Conservation (phyloP, 2,113 vertebrate genomes). For the Cololabis saira region DNA sequence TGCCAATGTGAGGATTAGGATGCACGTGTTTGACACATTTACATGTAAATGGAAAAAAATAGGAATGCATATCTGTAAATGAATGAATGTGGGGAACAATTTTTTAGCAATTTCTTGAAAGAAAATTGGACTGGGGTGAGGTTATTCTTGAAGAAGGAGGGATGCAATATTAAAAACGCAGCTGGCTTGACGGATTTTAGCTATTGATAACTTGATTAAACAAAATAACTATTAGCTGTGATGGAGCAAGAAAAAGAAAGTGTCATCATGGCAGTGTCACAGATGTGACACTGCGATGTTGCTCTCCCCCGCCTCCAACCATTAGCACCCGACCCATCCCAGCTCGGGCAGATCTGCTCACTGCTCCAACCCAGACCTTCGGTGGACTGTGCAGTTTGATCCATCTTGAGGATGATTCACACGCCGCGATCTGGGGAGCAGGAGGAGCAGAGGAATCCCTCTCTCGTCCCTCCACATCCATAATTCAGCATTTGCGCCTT, state of each 20-base stretch:
- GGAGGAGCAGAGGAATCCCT: slow-evolving; percentile 60
- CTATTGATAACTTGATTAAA: slow-evolving; percentile 87
- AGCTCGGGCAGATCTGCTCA: slow-evolving; percentile 36
- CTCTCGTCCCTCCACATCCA: slow-evolving; percentile 62
- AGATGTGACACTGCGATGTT: neutral
- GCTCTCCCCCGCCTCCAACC: neutral
- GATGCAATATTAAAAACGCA: slow-evolving; percentile 59
- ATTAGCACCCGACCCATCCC: slow-evolving; percentile 26
- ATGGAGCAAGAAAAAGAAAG: too few relatives aligned
- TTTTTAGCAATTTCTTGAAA: too few relatives aligned
- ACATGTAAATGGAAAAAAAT: too few relatives aligned
- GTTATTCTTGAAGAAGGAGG: slow-evolving; percentile 36
- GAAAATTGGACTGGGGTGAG: too few relatives aligned
- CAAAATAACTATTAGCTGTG: slow-evolving; percentile 76
- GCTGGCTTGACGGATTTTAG: slow-evolving; percentile 65
- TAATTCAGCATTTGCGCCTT: slow-evolving; percentile 67
- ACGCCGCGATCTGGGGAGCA: slow-evolving; percentile 59
- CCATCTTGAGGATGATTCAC: slow-evolving; percentile 75
- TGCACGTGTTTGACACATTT: too few relatives aligned
- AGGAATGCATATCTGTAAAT: too few relatives aligned
- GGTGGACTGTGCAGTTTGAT: slow-evolving; percentile 70
- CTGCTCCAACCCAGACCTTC: slow-evolving; percentile 53
- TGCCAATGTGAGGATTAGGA: too few relatives aligned
- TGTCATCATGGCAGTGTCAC: slow-evolving; percentile 18
- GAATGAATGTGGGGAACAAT: too few relatives aligned